Evolutionary conservation across 2,797 vertebrate species (phyloP).

Genomic region (Erethizon dorsatum): DNA sequence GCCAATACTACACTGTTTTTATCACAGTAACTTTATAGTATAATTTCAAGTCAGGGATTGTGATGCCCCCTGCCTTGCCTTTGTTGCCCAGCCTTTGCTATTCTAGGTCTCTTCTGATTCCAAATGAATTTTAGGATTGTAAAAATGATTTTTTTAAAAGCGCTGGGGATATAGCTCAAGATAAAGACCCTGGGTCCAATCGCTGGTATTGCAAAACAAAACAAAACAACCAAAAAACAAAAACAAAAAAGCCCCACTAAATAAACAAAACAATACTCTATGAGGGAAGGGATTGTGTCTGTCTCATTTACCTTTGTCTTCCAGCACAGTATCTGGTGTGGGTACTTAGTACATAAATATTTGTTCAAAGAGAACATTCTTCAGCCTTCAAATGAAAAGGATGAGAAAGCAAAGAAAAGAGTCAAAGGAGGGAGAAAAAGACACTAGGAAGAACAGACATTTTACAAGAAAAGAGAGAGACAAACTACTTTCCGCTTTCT

Average conservation of each 20-base stretch:
- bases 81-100: too few species aligned
- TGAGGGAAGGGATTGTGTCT: not conserved
- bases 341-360: constrained; percentile 5
- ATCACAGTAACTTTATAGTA: too few species aligned
- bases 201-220: not conserved
- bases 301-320: not conserved
- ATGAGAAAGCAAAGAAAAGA: not conserved
- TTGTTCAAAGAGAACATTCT: constrained; percentile 32
- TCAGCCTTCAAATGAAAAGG: constrained; percentile 40
- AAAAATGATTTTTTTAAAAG: not conserved
- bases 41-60: too few species aligned
- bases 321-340: not conserved
- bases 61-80: too few species aligned
- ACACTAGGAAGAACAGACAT: not conserved
- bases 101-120: too few species aligned
- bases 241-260: not conserved
- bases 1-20: too few species aligned
- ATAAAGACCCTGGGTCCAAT: not conserved
- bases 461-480: not conserved
- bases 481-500: not conserved
- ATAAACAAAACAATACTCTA: not conserved
- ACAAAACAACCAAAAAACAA: not conserved
- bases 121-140: too few species aligned
- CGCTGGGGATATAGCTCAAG: not conserved
- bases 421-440: not conserved